Evolutionary conservation across 2,113 vertebrate genomes (phyloP).

Genomic region (Tamias sibiricus): DNA sequence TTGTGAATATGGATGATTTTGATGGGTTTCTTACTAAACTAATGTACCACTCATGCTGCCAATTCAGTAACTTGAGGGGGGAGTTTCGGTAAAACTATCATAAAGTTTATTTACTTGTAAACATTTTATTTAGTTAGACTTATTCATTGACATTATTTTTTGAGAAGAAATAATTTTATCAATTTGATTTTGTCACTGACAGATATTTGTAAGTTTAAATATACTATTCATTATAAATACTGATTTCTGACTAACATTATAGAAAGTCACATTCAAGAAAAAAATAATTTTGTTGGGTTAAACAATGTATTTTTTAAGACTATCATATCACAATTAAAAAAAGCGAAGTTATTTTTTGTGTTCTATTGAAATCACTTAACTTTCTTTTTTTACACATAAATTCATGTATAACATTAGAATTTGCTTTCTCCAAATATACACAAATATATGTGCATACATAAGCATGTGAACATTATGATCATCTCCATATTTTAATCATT

Average conservation of each 20-base stretch:
- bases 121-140: background rate
- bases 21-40: background rate
- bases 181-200: slow-evolving; percentile 1
- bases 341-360: background rate
- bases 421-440: background rate
- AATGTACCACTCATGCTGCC: background rate
- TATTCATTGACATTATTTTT: background rate
- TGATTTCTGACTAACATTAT: background rate
- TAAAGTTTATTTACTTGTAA: background rate
- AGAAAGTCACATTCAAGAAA: background rate
- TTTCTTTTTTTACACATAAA: background rate
- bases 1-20: background rate
- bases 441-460: background rate
- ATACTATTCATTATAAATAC: background rate
- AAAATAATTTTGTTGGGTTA: background rate
- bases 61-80: background rate
- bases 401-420: background rate
- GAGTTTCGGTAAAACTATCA: background rate
- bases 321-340: background rate
- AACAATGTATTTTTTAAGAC: background rate
- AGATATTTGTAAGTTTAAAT: background rate
- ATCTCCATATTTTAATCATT: background rate
- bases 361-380: background rate
- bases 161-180: background rate
- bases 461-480: background rate